These are phyloP conservation scores for Pogoniulus pusillus DNA, from an alignment of 2,797 vertebrate genomes.

Conservation along the genomic window DNA sequence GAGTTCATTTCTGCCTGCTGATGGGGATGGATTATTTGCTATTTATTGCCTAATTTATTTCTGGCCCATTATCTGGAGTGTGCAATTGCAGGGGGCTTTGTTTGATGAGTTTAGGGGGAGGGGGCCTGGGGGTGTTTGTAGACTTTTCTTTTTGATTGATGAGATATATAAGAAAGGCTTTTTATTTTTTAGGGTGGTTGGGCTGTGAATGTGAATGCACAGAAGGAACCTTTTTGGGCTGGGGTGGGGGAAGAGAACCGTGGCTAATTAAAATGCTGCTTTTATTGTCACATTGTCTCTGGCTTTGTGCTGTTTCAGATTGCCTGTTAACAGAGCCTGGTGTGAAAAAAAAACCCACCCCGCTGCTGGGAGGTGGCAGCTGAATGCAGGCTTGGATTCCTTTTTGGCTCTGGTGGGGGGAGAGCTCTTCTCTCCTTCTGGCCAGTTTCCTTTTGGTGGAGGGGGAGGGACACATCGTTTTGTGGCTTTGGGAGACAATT, in stretches of 20 bases:
- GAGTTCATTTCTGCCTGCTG: neutral
- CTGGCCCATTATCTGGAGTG: slow-evolving; percentile 44
- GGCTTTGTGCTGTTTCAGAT: slow-evolving; percentile 28
- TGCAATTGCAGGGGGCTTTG: slow-evolving; percentile 33
- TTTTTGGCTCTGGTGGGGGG: neutral
- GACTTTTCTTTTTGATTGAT: neutral
- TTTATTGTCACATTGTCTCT: slow-evolving; percentile 33
- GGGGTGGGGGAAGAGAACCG: neutral
- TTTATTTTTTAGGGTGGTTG: neutral
- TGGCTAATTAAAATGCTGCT: slow-evolving; percentile 62
- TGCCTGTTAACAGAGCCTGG: slow-evolving; percentile 7
- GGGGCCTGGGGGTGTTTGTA: no score
- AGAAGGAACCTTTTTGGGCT: slow-evolving; percentile 50
- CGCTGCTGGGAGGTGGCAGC: neutral
- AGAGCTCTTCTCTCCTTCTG: neutral
- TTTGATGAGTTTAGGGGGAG: slow-evolving; percentile 1
- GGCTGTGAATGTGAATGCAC: slow-evolving; percentile 6
- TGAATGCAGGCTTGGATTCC: neutral
- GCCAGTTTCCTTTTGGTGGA: neutral
- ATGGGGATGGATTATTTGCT: slow-evolving; percentile 48
- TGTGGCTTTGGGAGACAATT: neutral
- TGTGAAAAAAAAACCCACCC: neutral
- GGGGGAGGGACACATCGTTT: neutral
- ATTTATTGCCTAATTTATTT: slow-evolving; percentile 60
- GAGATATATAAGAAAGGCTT: neutral